Conservation (phyloP, 2,113 vertebrate species). For the Sinocyclocheilus maitianheensis region DNA sequence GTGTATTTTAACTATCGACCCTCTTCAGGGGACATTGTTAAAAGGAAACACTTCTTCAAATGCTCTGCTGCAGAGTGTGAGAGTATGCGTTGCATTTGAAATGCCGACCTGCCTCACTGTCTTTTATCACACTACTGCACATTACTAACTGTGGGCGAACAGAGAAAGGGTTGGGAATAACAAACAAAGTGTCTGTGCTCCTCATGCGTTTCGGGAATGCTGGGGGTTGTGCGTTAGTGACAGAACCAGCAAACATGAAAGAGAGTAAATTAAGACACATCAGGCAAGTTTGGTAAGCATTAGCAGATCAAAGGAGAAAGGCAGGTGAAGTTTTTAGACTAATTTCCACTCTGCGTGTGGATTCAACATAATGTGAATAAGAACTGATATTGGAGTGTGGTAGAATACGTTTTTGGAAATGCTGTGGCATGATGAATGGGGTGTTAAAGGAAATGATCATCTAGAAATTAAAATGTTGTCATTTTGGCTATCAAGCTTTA, state of each 20-base stretch:
- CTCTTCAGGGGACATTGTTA: constrained; percentile 18
- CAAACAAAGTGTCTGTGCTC: constrained; percentile 16
- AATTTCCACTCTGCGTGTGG: not conserved
- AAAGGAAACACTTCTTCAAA: constrained; percentile 30
- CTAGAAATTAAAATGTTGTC: not conserved
- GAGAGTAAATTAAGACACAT: constrained; percentile 38
- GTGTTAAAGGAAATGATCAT: not conserved
- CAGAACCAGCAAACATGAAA: constrained; percentile 39
- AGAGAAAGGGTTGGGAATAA: constrained; percentile 38
- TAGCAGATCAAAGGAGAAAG: constrained; percentile 36
- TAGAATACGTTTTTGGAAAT: not conserved
- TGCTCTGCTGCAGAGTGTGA: not conserved
- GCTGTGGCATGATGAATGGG: not conserved
- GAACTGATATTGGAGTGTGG: not conserved
- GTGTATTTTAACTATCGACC: constrained; percentile 8
- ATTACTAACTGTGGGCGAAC: constrained; percentile 49
- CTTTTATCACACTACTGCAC: constrained; percentile 53
- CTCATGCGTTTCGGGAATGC: not conserved
- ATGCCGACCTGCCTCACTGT: constrained; percentile 14
- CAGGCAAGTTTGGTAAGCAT: constrained; percentile 27
- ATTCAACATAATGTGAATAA: not conserved
- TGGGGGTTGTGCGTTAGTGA: constrained; percentile 29
- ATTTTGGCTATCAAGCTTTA: not conserved
- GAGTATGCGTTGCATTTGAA: constrained; percentile 32
- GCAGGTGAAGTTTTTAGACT: constrained; percentile 21